phyloP scores from a whole-genome alignment of 2,113 vertebrate genomes.

The Nyctibius bracteatus region DNA sequence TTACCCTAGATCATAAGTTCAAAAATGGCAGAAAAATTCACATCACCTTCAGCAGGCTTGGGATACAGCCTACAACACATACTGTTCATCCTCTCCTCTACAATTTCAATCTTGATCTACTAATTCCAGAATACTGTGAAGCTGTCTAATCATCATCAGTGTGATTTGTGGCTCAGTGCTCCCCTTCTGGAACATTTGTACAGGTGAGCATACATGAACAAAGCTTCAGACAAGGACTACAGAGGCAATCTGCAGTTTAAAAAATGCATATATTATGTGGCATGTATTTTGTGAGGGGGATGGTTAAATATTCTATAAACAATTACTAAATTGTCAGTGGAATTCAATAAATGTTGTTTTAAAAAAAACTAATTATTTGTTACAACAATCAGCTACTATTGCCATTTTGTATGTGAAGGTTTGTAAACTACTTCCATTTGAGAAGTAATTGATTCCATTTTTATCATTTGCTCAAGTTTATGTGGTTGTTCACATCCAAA shows the following conservation, averaged over 20 bases:
- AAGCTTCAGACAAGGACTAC: neutral
- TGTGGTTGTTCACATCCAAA: constrained; percentile 77
- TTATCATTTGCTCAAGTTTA: constrained; percentile 83
- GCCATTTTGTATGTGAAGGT: constrained; percentile 73
- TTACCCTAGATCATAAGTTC: neutral
- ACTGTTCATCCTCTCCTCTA: neutral
- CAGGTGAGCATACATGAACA: neutral
- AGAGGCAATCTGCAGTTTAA: neutral
- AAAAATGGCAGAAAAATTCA: neutral
- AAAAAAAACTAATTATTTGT: constrained; percentile 79
- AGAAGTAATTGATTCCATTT: constrained; percentile 83
- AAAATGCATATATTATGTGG: neutral
- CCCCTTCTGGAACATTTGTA: neutral
- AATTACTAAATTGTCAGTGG: constrained; percentile 72
- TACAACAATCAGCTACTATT: constrained; percentile 73
- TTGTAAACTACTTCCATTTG: constrained; percentile 80
- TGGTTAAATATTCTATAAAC: constrained; percentile 52
- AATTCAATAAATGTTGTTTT: constrained; percentile 76
- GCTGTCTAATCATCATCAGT: neutral
- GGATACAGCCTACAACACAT: neutral
- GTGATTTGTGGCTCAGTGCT: neutral
- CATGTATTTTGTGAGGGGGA: constrained; percentile 1
- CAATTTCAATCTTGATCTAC: neutral
- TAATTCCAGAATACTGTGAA: neutral
- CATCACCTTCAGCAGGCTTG: neutral